Conservation (phyloP, 1,140 invertebrate species). For the Formica exsecta region DNA sequence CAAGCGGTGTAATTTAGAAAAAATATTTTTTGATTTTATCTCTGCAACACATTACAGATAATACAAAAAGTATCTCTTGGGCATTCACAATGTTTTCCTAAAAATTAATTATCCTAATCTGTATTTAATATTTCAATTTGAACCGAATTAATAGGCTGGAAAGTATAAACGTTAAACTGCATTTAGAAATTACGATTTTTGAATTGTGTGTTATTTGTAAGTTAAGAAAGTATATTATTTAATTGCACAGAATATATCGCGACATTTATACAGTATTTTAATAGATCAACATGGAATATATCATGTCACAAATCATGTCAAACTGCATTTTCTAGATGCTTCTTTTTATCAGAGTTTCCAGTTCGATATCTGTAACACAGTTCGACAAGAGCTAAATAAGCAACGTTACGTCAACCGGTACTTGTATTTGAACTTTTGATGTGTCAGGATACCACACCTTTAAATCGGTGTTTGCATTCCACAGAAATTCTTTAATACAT, state of each 20-base stretch:
- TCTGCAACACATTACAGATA: neutral
- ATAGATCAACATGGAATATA: neutral
- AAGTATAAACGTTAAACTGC: neutral
- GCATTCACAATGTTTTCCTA: neutral
- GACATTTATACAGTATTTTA: neutral
- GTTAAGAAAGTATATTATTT: neutral
- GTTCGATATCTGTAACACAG: neutral
- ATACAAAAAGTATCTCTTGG: neutral
- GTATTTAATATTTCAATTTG: conserved; percentile 8
- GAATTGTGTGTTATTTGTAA: neutral
- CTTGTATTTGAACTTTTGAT: conserved; percentile 29
- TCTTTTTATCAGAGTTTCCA: neutral
- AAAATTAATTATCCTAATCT: neutral
- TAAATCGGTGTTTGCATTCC: neutral
- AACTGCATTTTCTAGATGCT: neutral
- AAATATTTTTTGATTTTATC: neutral
- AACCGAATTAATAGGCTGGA: neutral
- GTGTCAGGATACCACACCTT: neutral
- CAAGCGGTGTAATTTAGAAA: no score
- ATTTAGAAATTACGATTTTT: neutral
- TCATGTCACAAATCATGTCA: neutral
- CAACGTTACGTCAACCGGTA: neutral
- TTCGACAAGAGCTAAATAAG: neutral
- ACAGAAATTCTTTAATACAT: conserved; percentile 19
- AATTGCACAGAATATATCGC: neutral